These are phyloP conservation scores for Ricordea florida DNA, from an alignment of 92 coral and sea anemone genomes.

Conservation along the genomic window DNA sequence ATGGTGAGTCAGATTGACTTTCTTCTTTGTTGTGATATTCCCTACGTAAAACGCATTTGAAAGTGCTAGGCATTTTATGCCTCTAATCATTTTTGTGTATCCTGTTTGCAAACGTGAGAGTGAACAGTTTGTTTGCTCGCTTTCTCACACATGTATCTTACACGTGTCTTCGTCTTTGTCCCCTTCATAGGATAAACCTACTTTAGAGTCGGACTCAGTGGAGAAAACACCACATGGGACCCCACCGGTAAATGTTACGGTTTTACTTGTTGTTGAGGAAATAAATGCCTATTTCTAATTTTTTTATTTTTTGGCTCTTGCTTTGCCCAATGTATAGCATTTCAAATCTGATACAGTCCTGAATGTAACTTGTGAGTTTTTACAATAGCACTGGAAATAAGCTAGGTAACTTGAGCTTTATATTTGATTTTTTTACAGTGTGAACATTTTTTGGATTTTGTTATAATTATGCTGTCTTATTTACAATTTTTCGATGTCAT, in stretches of 20 bases:
- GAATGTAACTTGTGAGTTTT: too few species aligned
- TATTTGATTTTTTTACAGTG: too few species aligned
- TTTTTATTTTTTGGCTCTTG: too few species aligned
- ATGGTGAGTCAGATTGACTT: slow-evolving; percentile 8
- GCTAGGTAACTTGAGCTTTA: too few species aligned
- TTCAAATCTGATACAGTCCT: too few species aligned
- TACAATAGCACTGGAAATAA: too few species aligned
- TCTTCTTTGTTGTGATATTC: not conserved
- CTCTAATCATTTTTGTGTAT: not conserved
- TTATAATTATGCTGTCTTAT: not conserved
- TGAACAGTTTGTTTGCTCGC: slow-evolving; percentile 11
- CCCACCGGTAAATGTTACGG: slow-evolving; percentile 6
- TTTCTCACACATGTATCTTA: not conserved
- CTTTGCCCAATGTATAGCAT: too few species aligned
- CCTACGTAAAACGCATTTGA: not conserved
- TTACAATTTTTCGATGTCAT: too few species aligned
- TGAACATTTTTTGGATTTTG: not conserved
- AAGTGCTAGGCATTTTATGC: slow-evolving; percentile 1
- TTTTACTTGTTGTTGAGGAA: slow-evolving; percentile 5
- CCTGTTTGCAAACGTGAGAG: not conserved
- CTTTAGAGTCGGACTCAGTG: slow-evolving; percentile 7
- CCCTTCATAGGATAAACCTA: slow-evolving; percentile 10
- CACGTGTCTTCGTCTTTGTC: slow-evolving; percentile 8
- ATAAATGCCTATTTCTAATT: slow-evolving; percentile 4
- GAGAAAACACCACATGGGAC: slow-evolving; percentile 4